A percentile compares a stretch with the other conserved stretches of the same genome.
Conservation (phyloP, 2,113 vertebrate species). For the Ptyas mucosa region DNA sequence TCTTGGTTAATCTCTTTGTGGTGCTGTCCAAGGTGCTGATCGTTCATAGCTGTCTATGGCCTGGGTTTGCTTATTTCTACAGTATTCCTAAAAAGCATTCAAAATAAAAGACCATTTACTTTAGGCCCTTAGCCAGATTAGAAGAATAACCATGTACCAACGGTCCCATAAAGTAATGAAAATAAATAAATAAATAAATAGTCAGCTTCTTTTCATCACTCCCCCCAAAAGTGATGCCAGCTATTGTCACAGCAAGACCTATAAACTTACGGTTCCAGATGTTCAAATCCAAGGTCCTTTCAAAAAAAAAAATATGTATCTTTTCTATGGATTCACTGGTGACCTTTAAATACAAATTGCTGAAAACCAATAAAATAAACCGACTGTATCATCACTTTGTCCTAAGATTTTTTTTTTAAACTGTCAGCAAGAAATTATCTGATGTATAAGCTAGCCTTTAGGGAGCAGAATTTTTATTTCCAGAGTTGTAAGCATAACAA, state of each 20-base stretch:
- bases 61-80: not conserved
- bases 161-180: not conserved
- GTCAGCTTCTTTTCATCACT: not conserved
- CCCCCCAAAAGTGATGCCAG: not conserved
- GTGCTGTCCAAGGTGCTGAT: not conserved
- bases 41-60: not conserved
- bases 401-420: not conserved
- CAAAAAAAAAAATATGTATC: constrained; percentile 5
- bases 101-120: not conserved
- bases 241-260: constrained; percentile 21
- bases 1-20: not conserved
- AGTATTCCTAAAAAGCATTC: not conserved
- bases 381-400: constrained; percentile 36
- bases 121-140: not conserved
- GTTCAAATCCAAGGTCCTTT: constrained; percentile 39
- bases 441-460: constrained; percentile 26
- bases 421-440: constrained; percentile 28
- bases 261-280: constrained; percentile 20
- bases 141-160: not conserved
- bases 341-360: constrained; percentile 46
- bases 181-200: not conserved
- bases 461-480: constrained; percentile 20
- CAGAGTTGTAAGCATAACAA: constrained; percentile 17
- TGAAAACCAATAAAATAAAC: constrained; percentile 2
- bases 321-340: constrained; percentile 37